These are phyloP conservation scores for Molossus molossus DNA, from an alignment of 2,797 vertebrate species.

Conservation along the genomic window DNA sequence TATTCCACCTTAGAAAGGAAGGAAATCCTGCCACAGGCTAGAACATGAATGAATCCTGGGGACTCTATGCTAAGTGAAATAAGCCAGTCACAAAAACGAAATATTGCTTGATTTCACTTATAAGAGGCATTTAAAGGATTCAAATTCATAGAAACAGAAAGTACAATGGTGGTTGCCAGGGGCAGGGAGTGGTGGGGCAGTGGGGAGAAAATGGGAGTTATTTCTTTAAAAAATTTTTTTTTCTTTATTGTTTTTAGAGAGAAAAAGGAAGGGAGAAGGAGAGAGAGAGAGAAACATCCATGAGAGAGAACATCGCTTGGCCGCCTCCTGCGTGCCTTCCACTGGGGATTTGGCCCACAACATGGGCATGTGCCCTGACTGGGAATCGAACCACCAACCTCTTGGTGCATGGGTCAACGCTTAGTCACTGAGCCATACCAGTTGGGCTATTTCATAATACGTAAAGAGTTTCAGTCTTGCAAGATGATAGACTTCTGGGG, in stretches of 20 bases:
- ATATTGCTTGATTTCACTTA: not conserved
- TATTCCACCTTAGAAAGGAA: not conserved
- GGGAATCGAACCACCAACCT: no score
- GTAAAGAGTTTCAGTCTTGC: not conserved
- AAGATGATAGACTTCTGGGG: not conserved
- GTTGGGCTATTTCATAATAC: not conserved
- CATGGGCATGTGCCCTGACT: no score
- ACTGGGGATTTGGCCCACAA: no score
- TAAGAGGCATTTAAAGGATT: not conserved
- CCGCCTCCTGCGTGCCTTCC: no score
- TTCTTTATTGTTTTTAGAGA: no score
- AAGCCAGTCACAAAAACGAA: constrained; percentile 2
- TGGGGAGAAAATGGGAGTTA: not conserved
- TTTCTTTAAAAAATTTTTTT: no score
- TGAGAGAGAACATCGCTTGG: no score
- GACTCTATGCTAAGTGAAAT: not conserved
- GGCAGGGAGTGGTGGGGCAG: not conserved
- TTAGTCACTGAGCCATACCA: no score
- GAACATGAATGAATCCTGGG: not conserved
- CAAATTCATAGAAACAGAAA: not conserved
- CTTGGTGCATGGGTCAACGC: no score
- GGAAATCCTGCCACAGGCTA: not conserved
- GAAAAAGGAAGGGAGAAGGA: no score
- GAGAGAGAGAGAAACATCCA: no score
- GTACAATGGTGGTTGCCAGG: not conserved